Conservation (phyloP, 2,888 invertebrate species). For the Podabrus alpinus region DNA sequence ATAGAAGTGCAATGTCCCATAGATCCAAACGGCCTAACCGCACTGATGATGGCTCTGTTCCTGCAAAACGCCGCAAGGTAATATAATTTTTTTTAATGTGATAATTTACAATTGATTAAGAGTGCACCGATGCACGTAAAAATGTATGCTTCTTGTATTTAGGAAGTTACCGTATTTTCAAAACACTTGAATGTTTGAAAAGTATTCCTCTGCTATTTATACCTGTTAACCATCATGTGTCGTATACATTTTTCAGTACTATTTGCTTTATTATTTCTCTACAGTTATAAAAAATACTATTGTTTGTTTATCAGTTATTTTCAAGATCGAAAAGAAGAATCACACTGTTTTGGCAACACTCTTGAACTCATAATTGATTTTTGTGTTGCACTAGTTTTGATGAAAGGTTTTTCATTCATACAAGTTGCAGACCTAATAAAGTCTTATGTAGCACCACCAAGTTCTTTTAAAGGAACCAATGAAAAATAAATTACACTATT, state of each 20-base stretch:
- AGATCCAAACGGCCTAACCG: slow-evolving; percentile 77
- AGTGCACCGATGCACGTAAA: not conserved
- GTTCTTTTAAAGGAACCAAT: not conserved
- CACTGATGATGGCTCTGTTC: slow-evolving; percentile 69
- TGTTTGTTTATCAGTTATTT: not conserved
- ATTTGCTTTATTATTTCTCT: not conserved
- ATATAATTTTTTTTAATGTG: slow-evolving; percentile 34
- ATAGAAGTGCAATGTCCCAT: slow-evolving; percentile 69
- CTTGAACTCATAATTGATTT: not conserved
- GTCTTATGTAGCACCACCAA: not conserved
- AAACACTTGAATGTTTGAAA: not conserved
- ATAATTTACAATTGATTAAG: not conserved
- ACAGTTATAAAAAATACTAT: not conserved
- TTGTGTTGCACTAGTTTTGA: not conserved
- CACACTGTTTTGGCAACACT: not conserved
- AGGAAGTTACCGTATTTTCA: not conserved
- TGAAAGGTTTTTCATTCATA: not conserved
- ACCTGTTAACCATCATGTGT: not conserved
- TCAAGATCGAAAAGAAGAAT: not conserved
- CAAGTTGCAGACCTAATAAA: not conserved
- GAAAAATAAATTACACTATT: not conserved
- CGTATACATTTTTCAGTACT: not conserved
- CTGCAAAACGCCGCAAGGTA: slow-evolving; percentile 77
- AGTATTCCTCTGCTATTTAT: not conserved
- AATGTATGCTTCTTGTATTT: not conserved